Evolutionary conservation across 2,113 vertebrate genomes (phyloP).

Genomic region (Falcunculus frontatus): DNA sequence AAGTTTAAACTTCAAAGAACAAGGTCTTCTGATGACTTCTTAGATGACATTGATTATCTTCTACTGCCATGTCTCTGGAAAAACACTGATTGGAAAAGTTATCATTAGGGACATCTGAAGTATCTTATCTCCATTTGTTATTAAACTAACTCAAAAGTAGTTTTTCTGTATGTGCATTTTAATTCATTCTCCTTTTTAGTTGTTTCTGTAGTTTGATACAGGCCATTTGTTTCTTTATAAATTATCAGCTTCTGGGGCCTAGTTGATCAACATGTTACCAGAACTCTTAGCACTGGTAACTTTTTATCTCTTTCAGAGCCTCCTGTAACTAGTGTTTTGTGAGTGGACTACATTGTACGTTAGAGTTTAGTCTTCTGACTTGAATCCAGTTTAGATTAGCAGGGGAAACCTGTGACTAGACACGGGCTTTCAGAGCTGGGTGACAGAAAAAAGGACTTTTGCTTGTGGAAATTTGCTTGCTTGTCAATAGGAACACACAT

Average conservation of each 20-base stretch:
- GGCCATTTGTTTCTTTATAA: neutral
- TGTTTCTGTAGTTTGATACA: neutral
- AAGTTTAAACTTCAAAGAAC: neutral
- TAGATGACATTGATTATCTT: neutral
- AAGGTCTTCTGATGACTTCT: neutral
- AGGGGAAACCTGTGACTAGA: neutral
- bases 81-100: neutral
- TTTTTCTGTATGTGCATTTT: neutral
- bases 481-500: neutral
- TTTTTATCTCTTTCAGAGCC: neutral
- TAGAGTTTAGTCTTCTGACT: neutral
- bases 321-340: neutral
- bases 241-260: neutral
- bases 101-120: neutral
- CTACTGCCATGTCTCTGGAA: neutral
- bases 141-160: neutral
- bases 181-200: neutral
- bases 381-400: neutral
- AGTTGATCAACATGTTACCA: neutral
- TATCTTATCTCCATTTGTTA: neutral
- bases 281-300: neutral
- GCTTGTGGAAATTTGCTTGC: neutral
- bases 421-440: neutral
- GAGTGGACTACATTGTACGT: neutral
- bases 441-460: neutral